These are phyloP conservation scores for Microctonus hyperodae DNA, from an alignment of 2,888 invertebrate genomes.

Conservation along the genomic window DNA sequence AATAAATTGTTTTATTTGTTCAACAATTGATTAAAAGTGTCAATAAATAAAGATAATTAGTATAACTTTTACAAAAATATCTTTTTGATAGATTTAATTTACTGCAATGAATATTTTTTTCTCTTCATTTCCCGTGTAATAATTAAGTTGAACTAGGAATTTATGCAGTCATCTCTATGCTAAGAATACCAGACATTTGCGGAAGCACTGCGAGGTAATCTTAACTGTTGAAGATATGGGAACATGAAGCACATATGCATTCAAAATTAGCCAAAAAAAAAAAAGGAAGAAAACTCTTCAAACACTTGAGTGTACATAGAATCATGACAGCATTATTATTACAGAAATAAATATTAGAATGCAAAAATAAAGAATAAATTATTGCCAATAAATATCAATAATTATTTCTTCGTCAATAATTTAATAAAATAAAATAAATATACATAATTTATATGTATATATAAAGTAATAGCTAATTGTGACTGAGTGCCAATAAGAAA, in stretches of 20 bases:
- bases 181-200: conserved; percentile 2
- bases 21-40: too few relatives aligned
- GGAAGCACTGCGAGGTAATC: background rate
- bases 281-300: background rate
- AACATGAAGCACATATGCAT: background rate
- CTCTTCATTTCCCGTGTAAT: background rate
- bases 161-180: background rate
- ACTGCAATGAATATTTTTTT: too few relatives aligned
- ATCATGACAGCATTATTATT: background rate
- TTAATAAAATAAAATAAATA: too few relatives aligned
- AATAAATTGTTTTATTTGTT: too few relatives aligned
- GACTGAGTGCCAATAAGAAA: conserved; percentile 18
- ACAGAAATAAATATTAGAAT: background rate
- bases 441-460: background rate
- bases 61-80: too few relatives aligned
- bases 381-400: too few relatives aligned
- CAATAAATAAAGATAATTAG: too few relatives aligned
- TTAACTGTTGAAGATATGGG: background rate
- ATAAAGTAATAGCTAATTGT: conserved; percentile 11
- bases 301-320: background rate
- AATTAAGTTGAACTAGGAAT: background rate
- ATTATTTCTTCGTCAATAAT: too few relatives aligned
- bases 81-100: too few relatives aligned
- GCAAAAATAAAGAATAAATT: background rate
- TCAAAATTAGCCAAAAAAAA: conserved; percentile 6